Evolutionary conservation across 2,113 vertebrate genomes (phyloP).

Genomic region (Hippocampus abdominalis): DNA sequence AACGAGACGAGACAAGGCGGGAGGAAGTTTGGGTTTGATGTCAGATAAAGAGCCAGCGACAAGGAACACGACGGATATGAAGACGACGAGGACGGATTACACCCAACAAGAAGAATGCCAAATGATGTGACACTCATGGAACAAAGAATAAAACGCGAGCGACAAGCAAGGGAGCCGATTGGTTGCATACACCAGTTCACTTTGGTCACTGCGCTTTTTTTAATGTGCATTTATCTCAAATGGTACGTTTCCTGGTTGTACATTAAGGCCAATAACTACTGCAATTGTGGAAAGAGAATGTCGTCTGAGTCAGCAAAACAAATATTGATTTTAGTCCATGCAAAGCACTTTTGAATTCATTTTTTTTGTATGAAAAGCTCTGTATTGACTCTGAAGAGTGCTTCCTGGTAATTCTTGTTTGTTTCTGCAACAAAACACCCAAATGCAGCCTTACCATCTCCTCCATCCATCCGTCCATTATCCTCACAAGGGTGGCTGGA

Average conservation of each 20-base stretch:
- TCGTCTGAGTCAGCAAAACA: background rate
- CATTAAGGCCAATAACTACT: too few relatives aligned
- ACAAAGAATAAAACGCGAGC: background rate
- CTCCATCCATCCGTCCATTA: background rate
- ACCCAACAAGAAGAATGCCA: background rate
- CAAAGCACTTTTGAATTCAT: too few relatives aligned
- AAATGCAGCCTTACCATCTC: constrained; percentile 30
- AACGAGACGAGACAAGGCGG: background rate
- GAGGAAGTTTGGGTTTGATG: background rate
- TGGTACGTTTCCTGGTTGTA: too few relatives aligned
- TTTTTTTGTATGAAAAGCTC: constrained; percentile 1
- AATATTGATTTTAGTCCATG: background rate
- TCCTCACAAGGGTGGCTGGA: too few relatives aligned
- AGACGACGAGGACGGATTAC: background rate
- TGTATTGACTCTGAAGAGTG: constrained; percentile 10
- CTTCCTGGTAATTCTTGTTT: constrained; percentile 1
- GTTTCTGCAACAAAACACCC: constrained; percentile 23
- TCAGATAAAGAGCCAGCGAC: background rate
- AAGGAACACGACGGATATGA: background rate
- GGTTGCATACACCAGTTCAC: background rate
- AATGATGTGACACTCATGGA: background rate
- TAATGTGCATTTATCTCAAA: background rate
- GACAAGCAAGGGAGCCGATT: background rate
- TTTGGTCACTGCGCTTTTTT: background rate
- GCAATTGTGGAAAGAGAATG: background rate